A percentile compares a stretch with the other conserved stretches of the same genome.
Evolutionary conservation across 2,113 vertebrate genomes (phyloP).

Genomic region (Notechis scutatus): DNA sequence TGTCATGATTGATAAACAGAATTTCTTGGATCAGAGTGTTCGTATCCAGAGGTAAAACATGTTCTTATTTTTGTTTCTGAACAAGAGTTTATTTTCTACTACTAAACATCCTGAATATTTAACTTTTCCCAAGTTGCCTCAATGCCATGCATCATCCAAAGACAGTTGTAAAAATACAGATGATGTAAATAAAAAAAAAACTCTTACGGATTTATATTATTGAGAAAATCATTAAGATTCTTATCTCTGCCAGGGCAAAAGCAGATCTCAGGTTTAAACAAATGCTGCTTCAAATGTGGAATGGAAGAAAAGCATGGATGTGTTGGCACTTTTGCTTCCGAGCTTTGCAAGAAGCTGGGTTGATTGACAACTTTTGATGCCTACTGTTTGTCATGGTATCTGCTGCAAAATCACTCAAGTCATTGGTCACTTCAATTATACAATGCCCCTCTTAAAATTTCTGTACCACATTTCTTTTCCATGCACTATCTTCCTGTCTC

Average conservation of each 20-base stretch:
- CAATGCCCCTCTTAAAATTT: neutral
- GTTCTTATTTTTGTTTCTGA: neutral
- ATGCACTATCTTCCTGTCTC: neutral
- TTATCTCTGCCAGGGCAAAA: neutral
- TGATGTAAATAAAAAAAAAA: neutral
- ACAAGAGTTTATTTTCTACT: neutral
- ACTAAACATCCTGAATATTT: neutral
- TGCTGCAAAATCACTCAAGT: neutral
- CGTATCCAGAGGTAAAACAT: slow-evolving; percentile 68
- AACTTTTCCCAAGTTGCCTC: neutral
- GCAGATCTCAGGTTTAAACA: neutral
- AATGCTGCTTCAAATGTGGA: neutral
- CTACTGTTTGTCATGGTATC: neutral
- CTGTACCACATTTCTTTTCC: neutral
- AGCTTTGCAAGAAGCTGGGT: neutral
- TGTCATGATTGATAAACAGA: slow-evolving; percentile 72
- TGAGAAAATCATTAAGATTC: neutral
- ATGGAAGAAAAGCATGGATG: neutral
- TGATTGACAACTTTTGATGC: neutral
- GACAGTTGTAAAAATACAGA: neutral
- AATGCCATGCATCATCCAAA: neutral
- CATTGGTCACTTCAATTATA: neutral
- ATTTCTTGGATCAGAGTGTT: slow-evolving; percentile 70
- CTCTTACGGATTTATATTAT: neutral
- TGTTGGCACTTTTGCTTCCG: neutral